Conservation (phyloP, 2,113 vertebrate genomes). For the Regulus satrapa region DNA sequence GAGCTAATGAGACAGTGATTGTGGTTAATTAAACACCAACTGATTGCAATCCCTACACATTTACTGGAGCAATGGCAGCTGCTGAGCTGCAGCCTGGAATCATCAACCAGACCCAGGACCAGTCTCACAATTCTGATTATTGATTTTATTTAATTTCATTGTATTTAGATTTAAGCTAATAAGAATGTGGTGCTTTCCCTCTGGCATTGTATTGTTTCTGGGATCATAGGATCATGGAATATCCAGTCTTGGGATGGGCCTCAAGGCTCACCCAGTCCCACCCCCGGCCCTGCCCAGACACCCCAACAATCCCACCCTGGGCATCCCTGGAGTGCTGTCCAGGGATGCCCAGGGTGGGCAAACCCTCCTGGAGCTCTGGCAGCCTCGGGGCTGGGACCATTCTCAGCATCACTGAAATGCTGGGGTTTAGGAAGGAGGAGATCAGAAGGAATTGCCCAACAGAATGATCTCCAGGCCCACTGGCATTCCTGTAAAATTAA, state of each 20-base stretch:
- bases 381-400: not conserved
- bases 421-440: not conserved
- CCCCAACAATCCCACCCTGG: not conserved
- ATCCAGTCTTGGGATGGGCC: not conserved
- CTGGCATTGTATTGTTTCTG: not conserved
- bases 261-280: not conserved
- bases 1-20: not conserved
- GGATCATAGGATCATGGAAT: not conserved
- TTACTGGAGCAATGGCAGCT: not conserved
- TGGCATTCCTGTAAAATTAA: not conserved
- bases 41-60: not conserved
- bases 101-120: not conserved
- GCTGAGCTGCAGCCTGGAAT: not conserved
- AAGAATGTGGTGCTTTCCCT: not conserved
- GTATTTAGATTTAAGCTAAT: not conserved
- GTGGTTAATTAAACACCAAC: not conserved
- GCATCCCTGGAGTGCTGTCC: not conserved
- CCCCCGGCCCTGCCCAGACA: fast-evolving
- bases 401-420: not conserved
- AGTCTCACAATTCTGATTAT: not conserved
- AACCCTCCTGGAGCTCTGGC: not conserved
- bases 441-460: not conserved
- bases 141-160: not conserved
- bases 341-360: too few relatives aligned
- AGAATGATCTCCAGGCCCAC: not conserved